Base-by-base conservation (phyloP, 2,797 vertebrate genomes). In the Apogon hyalosoma region DNA sequence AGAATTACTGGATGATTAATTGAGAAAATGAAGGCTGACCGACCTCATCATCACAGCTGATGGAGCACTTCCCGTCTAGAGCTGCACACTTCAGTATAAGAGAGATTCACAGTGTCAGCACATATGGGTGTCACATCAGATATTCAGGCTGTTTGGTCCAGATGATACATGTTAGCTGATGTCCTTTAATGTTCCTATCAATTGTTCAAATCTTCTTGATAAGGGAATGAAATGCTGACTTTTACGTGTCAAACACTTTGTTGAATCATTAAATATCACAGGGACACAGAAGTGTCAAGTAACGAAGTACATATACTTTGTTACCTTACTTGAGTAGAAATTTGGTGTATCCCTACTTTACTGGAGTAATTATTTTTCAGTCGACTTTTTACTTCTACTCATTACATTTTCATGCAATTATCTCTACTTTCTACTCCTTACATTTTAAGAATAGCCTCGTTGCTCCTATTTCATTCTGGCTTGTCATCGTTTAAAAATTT, bases 1-100 rank as follows among this genome's bases (percentile, higher is more conserved):
- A 24, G 42, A 61, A 45, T 40, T 1, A 1, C 3, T 0, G 9
- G 12, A 72, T 5, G 19, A 3, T 18, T 36, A 10, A 54, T 10
- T 0, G 3, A 63, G 18, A 24, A 54, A 41, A 52, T 1, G 14
- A 54, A 63, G 43, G 15, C 1, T 61, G 54, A 90, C 94, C 88
- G 73, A 99, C 98, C 91, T 98, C 96, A 36, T 98, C 95, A 28
- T 99, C 98, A 59, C 98, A 99, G 90, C 96, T 99, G 87, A 98
- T 97, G 68, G 97, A 95, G 86, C 98, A 99, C 73, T 94, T 97
- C 14, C 97, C 97, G 79, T 98, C 96, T 0, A 99, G 92, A 6
- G 97, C 95, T 2, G 97, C 94, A 79, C 98, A 99, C 98, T 99
- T 85, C 3, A 86, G 76, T 39, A 75, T 0, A 31, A 45, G 46